These are phyloP conservation scores for Pseudorectes ferrugineus DNA, from an alignment of 2,113 vertebrate species.

Conservation along the genomic window DNA sequence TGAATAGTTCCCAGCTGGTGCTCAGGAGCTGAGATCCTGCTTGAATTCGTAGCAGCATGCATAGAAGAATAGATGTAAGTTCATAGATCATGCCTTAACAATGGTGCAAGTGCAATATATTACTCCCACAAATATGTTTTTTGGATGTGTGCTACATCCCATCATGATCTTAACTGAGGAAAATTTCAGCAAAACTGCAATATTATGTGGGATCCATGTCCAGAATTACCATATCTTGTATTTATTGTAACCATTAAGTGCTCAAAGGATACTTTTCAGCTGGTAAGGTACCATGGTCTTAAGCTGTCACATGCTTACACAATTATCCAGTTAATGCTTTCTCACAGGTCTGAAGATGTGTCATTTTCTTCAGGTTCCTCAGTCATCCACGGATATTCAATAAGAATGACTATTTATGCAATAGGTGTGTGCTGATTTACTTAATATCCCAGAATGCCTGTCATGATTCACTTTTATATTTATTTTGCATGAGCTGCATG, in stretches of 20 bases:
- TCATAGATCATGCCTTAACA: background rate
- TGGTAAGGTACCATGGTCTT: background rate
- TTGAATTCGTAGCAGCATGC: background rate
- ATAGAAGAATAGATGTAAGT: background rate
- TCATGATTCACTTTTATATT: background rate
- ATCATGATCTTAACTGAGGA: background rate
- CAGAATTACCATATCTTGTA: background rate
- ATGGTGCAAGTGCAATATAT: background rate
- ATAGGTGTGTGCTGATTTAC: background rate
- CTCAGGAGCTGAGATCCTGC: background rate
- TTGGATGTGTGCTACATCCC: background rate
- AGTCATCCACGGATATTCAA: background rate
- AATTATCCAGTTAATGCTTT: background rate
- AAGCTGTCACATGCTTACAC: background rate
- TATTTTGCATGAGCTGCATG: conserved; percentile 6
- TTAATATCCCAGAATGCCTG: background rate
- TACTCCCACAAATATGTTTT: background rate
- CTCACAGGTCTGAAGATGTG: background rate
- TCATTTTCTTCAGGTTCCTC: background rate
- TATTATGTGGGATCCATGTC: rapidly evolving
- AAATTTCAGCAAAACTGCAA: background rate
- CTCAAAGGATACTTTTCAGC: background rate
- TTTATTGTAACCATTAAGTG: background rate
- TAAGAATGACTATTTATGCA: background rate
- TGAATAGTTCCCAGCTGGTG: background rate